A percentile compares a stretch with the other conserved stretches of the same genome.
Evolutionary conservation across 2,113 vertebrate genomes (phyloP).

Genomic region (Uria aalge): DNA sequence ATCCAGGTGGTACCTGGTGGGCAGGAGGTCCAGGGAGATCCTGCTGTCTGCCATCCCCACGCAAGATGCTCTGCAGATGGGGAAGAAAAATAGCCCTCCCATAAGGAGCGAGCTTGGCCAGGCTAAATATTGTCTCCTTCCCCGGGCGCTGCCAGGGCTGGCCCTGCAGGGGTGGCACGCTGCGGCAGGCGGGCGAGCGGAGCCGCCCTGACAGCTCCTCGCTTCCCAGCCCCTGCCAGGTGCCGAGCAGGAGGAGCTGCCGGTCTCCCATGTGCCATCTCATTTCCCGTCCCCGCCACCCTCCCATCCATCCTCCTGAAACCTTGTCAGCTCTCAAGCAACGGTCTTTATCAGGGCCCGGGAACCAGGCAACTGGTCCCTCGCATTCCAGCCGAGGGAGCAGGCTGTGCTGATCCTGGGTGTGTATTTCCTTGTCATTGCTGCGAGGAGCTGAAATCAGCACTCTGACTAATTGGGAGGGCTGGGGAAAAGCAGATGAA

Average conservation of each 20-base stretch:
- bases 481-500: neutral
- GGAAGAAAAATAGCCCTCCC: neutral
- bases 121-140: neutral
- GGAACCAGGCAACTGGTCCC: neutral
- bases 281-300: neutral
- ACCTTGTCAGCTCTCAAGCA: neutral
- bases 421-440: neutral
- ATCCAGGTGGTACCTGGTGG: neutral
- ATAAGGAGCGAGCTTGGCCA: neutral
- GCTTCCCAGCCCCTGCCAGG: neutral
- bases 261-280: neutral
- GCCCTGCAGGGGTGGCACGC: neutral
- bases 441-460: neutral
- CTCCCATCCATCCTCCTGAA: neutral
- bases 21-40: neutral
- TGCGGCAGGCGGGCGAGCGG: neutral
- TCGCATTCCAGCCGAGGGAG: neutral
- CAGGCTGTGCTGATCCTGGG: neutral
- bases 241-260: neutral
- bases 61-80: neutral
- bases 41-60: neutral
- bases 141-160: neutral
- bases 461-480: conserved; percentile 15
- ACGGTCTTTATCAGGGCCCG: neutral
- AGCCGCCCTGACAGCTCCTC: neutral